Conservation (phyloP, 2,888 invertebrate species). For the Deilephila elpenor region DNA sequence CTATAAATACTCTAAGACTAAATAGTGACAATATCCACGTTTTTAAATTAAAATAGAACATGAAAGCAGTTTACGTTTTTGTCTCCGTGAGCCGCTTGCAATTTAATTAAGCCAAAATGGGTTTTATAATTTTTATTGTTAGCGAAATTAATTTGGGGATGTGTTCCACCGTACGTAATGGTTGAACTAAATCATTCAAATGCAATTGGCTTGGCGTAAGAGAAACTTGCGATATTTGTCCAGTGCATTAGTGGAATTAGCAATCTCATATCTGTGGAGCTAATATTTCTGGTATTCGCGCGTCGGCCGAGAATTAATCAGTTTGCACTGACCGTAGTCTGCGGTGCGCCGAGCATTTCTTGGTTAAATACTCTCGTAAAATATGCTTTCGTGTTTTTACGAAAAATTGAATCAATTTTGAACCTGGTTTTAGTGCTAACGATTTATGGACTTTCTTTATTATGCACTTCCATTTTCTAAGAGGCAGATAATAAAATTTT, state of each 20-base stretch:
- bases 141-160: background rate
- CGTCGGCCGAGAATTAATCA: conserved; percentile 77
- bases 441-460: too few species aligned
- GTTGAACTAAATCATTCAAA: conserved; percentile 54
- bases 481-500: too few species aligned
- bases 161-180: conserved; percentile 5
- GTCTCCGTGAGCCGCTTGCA: background rate
- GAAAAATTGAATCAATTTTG: background rate
- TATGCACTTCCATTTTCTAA: too few species aligned
- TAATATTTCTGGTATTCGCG: conserved; percentile 79
- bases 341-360: conserved; percentile 31
- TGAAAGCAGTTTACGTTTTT: background rate
- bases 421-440: background rate
- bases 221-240: conserved; percentile 76
- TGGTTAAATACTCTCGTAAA: conserved; percentile 11
- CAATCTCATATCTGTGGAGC: conserved; percentile 78
- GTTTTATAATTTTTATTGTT: conserved; percentile 16
- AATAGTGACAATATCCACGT: too few species aligned
- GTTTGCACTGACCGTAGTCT: conserved; percentile 62
- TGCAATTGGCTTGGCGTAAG: conserved; percentile 59
- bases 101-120: background rate
- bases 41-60: background rate
- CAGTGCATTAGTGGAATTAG: conserved; percentile 83
- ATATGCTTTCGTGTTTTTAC: conserved; percentile 1
- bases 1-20: too few species aligned